A percentile compares a stretch with the other conserved stretches of the same genome.
Evolutionary conservation across 2,113 vertebrate genomes (phyloP).

Genomic region (Myrmecophaga tridactyla): DNA sequence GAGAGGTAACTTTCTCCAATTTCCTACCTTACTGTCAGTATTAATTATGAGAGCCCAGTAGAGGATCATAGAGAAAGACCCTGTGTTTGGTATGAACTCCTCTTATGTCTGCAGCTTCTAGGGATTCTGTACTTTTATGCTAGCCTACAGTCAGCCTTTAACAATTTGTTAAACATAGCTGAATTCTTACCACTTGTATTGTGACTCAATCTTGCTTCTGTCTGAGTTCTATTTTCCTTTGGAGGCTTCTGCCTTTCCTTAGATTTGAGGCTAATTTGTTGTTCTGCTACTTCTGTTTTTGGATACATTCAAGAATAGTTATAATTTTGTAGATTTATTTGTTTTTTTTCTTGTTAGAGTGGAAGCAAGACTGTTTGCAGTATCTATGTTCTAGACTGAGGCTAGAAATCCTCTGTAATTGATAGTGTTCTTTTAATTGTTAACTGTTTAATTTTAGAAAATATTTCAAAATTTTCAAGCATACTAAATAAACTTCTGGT

Average conservation of each 20-base stretch:
- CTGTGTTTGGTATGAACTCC: neutral
- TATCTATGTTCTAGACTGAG: neutral
- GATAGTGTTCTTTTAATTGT: neutral
- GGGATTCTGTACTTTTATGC: neutral
- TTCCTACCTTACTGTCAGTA: neutral
- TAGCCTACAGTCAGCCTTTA: neutral
- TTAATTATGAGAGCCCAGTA: neutral
- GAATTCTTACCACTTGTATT: neutral
- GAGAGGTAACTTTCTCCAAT: neutral
- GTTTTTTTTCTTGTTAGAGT: neutral
- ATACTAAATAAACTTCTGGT: neutral
- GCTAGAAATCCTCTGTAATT: constrained; percentile 20
- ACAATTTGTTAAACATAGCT: neutral
- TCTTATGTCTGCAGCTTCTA: neutral
- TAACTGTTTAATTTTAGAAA: constrained; percentile 34
- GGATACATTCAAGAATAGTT: constrained; percentile 1
- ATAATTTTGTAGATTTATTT: neutral
- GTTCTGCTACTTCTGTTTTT: neutral
- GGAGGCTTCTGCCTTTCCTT: neutral
- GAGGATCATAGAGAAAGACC: neutral
- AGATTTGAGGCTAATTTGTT: constrained; percentile 30
- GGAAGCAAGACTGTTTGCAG: neutral
- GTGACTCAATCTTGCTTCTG: neutral
- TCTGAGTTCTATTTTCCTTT: neutral
- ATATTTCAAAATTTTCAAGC: neutral